Percentiles rank a stretch among this genome's conserved stretches.
Evolutionary conservation across 2,797 vertebrate species (phyloP).

Genomic region (Aphelocoma californica): DNA sequence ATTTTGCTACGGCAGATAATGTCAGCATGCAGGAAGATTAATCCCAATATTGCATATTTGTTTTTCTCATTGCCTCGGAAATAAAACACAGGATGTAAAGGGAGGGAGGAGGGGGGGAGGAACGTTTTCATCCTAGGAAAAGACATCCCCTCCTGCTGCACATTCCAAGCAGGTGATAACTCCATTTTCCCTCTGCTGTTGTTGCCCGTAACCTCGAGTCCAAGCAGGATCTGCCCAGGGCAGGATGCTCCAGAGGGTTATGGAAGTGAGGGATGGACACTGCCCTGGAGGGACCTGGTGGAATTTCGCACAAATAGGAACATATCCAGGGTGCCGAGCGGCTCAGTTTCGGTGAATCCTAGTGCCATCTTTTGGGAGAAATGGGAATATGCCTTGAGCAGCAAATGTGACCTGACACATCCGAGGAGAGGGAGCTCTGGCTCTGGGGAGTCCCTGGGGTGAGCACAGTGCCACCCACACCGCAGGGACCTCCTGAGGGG

Average conservation of each 20-base stretch:
- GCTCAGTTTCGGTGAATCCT: neutral
- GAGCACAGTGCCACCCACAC: neutral
- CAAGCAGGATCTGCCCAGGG: fast-evolving
- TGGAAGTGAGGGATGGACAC: fast-evolving
- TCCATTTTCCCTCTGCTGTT: neutral
- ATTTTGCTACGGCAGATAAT: neutral
- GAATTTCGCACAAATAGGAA: neutral
- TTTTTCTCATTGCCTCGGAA: neutral
- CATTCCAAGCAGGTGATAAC: neutral
- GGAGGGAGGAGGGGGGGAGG: no score
- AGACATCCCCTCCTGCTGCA: neutral
- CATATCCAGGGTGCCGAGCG: neutral
- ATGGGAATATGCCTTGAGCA: neutral
- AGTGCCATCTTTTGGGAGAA: constrained; percentile 65
- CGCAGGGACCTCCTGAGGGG: neutral
- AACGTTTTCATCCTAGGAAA: neutral
- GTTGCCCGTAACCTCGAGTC: no score
- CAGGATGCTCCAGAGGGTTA: neutral
- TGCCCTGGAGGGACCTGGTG: neutral
- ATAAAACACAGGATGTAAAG: neutral
- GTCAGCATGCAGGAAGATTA: neutral
- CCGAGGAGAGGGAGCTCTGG: neutral
- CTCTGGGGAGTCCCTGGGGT: neutral
- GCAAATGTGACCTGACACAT: fast-evolving
- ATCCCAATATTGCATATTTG: neutral